phyloP scores from a whole-genome alignment of 2,113 vertebrate genomes.

The Diadophis punctatus region DNA sequence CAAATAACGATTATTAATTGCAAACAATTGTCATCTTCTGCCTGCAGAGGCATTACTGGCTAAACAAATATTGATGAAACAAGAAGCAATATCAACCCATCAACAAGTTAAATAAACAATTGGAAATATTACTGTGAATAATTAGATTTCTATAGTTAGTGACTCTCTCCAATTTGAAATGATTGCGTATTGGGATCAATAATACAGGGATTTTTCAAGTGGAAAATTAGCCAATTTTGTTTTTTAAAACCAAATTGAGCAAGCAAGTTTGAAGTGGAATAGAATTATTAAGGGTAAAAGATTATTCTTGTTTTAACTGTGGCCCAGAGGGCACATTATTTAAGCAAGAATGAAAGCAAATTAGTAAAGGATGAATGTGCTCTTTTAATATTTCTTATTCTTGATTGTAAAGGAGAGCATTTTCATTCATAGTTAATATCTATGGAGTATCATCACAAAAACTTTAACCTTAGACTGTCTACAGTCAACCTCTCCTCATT shows the following conservation, averaged over 20 bases:
- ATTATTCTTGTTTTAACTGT: neutral
- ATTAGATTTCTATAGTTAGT: neutral
- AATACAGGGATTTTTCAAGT: conserved; percentile 27
- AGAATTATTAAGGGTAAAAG: conserved; percentile 23
- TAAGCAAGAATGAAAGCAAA: conserved; percentile 3
- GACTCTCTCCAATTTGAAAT: conserved; percentile 1
- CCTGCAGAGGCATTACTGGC: neutral
- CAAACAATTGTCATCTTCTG: neutral
- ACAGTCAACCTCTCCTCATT: no score
- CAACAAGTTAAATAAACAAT: neutral
- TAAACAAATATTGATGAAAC: neutral
- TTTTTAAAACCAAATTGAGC: conserved; percentile 11
- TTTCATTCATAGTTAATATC: neutral
- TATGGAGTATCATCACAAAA: neutral
- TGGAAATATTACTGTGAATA: neutral
- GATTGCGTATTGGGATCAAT: conserved; percentile 3
- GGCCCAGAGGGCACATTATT: neutral
- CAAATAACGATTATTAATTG: neutral
- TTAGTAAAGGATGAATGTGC: neutral
- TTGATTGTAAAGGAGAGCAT: neutral
- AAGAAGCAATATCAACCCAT: neutral
- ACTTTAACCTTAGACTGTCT: no score
- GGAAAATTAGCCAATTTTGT: neutral
- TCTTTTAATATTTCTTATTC: neutral
- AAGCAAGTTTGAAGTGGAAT: conserved; percentile 13